Conservation (phyloP, 2,113 vertebrate species). For the Salvelinus namaycush region DNA sequence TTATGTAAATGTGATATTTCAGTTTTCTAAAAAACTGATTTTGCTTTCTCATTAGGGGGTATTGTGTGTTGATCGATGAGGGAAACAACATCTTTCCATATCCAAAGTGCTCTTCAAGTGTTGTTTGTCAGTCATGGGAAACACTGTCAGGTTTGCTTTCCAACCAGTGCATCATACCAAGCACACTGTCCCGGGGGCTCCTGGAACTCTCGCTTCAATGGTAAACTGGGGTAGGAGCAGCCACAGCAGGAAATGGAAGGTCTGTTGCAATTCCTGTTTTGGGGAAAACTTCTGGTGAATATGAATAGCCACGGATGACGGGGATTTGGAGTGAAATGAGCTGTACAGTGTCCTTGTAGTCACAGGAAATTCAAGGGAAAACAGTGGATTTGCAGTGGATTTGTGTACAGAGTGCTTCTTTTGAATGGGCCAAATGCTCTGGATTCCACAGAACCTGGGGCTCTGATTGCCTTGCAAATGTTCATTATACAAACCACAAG, state of each 20-base stretch:
- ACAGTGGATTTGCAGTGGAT: conserved; percentile 19
- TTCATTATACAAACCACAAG: conserved; percentile 57
- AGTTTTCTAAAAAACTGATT: too few species aligned
- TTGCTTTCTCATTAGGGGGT: too few species aligned
- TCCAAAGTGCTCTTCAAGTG: conserved; percentile 3
- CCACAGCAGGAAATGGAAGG: conserved; percentile 50
- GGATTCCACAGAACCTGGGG: conserved; percentile 49
- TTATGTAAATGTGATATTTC: too few species aligned
- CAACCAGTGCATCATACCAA: conserved; percentile 37
- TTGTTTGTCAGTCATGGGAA: conserved; percentile 43
- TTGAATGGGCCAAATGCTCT: conserved; percentile 48
- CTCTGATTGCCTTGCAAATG: conserved; percentile 25
- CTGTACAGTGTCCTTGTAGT: conserved; percentile 16
- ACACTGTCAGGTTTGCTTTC: conserved; percentile 16
- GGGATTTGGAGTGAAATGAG: conserved; percentile 6
- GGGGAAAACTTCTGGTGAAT: conserved; percentile 33
- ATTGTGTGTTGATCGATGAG: too few species aligned
- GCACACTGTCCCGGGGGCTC: conserved; percentile 12
- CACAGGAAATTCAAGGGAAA: conserved; percentile 17
- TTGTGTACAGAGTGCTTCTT: conserved; percentile 16
- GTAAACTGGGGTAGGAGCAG: conserved; percentile 41
- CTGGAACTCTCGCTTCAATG: conserved; percentile 10
- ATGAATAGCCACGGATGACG: conserved; percentile 15
- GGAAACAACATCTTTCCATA: neutral
- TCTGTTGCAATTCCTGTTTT: conserved; percentile 52